Evolutionary conservation across 2,888 invertebrate species (phyloP).

Genomic region (Pseudococcus longispinus): DNA sequence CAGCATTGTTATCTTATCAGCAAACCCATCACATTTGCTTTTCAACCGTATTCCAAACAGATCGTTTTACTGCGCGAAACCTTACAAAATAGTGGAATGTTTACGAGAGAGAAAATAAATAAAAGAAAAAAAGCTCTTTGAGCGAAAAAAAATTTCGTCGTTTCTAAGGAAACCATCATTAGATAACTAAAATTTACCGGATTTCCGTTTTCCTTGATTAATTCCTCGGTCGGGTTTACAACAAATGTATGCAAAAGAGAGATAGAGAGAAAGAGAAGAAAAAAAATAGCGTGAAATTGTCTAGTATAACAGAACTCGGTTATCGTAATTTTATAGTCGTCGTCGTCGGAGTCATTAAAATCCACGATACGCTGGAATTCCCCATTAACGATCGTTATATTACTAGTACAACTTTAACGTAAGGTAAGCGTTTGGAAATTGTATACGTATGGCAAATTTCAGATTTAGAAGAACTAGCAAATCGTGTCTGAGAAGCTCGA

Average conservation of each 20-base stretch:
- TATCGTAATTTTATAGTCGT: slow-evolving; percentile 6
- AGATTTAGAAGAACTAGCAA: not conserved
- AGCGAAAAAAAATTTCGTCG: slow-evolving; percentile 8
- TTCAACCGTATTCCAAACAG: slow-evolving; percentile 18
- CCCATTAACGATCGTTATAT: not conserved
- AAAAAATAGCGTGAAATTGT: slow-evolving; percentile 5
- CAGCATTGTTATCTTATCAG: not conserved
- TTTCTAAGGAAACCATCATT: not conserved
- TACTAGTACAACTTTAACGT: not conserved
- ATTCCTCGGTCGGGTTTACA: not conserved
- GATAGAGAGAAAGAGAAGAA: not conserved
- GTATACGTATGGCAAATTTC: too few relatives aligned
- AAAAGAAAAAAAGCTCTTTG: not conserved
- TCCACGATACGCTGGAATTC: not conserved
- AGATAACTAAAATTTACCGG: slow-evolving; percentile 38
- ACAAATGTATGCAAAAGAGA: not conserved
- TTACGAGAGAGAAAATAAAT: not conserved
- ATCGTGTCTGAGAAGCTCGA: not conserved
- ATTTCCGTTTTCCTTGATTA: slow-evolving; percentile 39
- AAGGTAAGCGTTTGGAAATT: too few relatives aligned
- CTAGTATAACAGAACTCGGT: not conserved
- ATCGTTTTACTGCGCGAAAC: not conserved
- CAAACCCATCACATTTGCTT: not conserved
- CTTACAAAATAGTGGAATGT: slow-evolving; percentile 30
- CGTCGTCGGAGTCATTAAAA: not conserved